A percentile compares a stretch with the other conserved stretches of the same genome.
phyloP scores from a whole-genome alignment of 2,113 vertebrate genomes.

The Paralichthys olivaceus region DNA sequence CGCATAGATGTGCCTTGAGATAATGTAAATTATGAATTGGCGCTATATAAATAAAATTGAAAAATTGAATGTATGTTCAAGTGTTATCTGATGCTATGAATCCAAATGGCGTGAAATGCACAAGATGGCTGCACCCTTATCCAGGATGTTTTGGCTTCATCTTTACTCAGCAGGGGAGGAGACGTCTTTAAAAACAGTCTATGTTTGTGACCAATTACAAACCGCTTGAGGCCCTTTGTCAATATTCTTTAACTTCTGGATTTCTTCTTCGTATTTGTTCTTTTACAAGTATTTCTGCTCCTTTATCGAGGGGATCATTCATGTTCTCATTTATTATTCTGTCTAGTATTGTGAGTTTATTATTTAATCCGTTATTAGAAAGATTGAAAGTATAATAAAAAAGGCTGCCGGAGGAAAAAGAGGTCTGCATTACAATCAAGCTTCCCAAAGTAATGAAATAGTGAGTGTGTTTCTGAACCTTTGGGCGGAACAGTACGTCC shows the following conservation, averaged over 20 bases:
- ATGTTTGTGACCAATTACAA: too few species aligned
- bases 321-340: neutral
- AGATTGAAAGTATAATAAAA: neutral
- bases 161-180: too few species aligned
- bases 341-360: neutral
- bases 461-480: constrained; percentile 34
- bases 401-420: neutral
- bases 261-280: neutral
- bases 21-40: too few species aligned
- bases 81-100: too few species aligned
- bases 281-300: neutral
- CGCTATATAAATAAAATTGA: too few species aligned
- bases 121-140: too few species aligned
- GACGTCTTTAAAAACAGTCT: too few species aligned
- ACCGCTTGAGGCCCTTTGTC: too few species aligned
- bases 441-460: constrained; percentile 27
- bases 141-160: too few species aligned
- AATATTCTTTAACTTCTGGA: neutral
- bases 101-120: too few species aligned
- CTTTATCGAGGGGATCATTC: neutral
- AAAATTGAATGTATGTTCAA: too few species aligned
- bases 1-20: too few species aligned
- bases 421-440: constrained; percentile 4
- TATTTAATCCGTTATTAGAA: neutral
- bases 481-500: constrained; percentile 35